Evolutionary conservation across 1,140 invertebrate species (phyloP).

Genomic region (Nephila pilipes): DNA sequence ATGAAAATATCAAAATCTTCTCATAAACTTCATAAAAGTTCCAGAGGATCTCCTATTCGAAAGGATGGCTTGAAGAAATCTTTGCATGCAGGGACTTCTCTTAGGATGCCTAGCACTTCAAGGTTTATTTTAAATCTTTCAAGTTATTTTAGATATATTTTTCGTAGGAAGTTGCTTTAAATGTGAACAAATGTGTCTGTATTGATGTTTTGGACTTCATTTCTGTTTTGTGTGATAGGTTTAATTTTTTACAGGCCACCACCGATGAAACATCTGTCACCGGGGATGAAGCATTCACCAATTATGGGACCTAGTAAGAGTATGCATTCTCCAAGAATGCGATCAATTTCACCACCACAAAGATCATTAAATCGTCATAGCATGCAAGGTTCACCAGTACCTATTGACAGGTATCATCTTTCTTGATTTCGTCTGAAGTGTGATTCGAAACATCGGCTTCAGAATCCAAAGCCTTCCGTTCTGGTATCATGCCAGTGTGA

Average conservation of each 20-base stretch:
- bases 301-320: slow-evolving; percentile 35
- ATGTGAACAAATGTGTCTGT: no score
- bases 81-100: background rate
- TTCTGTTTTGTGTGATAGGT: background rate
- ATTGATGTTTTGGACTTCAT: no score
- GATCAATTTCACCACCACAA: slow-evolving; percentile 49
- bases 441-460: slow-evolving; percentile 34
- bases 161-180: background rate
- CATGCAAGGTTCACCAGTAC: slow-evolving; percentile 12
- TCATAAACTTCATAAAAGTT: background rate
- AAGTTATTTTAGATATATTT: background rate
- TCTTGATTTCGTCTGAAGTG: slow-evolving; percentile 50
- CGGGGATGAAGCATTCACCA: slow-evolving; percentile 29
- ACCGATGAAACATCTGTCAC: slow-evolving; percentile 18
- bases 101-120: background rate
- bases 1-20: background rate
- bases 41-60: background rate
- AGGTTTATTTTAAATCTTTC: background rate
- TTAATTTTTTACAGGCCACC: slow-evolving; percentile 1
- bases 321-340: slow-evolving; percentile 41
- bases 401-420: slow-evolving; percentile 69
- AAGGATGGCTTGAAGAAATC: background rate
- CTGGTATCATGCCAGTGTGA: background rate
- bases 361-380: slow-evolving; percentile 46
- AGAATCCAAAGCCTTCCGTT: background rate